Evolutionary conservation across 1,140 invertebrate genomes (phyloP).

Genomic region (Hypsibius dujardini): DNA sequence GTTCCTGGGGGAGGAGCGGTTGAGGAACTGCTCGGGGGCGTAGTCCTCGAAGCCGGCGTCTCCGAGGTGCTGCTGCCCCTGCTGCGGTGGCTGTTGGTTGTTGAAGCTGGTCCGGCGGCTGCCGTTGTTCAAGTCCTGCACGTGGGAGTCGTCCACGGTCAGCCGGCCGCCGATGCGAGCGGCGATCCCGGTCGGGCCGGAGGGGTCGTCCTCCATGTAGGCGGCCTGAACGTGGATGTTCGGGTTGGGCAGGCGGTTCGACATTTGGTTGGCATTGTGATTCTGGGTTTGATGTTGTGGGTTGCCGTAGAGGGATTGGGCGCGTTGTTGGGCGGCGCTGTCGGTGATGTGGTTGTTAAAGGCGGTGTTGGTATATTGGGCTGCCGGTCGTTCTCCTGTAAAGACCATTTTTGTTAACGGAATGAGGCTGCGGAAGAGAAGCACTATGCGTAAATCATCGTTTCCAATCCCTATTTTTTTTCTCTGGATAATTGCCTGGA

Average conservation of each 20-base stretch:
- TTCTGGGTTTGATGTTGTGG: not conserved
- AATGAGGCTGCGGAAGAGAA: too few relatives aligned
- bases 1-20: not conserved
- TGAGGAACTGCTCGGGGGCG: conserved; percentile 15
- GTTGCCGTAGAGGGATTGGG: conserved; percentile 2
- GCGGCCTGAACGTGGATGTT: not conserved
- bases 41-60: not conserved
- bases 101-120: not conserved
- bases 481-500: too few relatives aligned
- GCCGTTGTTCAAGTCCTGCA: not conserved
- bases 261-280: too few relatives aligned
- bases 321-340: not conserved
- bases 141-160: not conserved
- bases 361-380: not conserved
- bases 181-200: not conserved
- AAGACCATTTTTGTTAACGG: too few relatives aligned
- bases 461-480: too few relatives aligned
- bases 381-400: too few relatives aligned
- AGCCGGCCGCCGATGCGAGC: conserved; percentile 12
- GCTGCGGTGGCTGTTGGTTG: not conserved
- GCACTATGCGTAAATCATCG: too few relatives aligned
- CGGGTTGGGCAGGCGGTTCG: not conserved
- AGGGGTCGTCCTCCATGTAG: not conserved
- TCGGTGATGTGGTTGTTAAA: not conserved
- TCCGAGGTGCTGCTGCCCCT: not conserved